Base-by-base conservation (phyloP, 2,888 invertebrate species). In the Rosalia funebris region DNA sequence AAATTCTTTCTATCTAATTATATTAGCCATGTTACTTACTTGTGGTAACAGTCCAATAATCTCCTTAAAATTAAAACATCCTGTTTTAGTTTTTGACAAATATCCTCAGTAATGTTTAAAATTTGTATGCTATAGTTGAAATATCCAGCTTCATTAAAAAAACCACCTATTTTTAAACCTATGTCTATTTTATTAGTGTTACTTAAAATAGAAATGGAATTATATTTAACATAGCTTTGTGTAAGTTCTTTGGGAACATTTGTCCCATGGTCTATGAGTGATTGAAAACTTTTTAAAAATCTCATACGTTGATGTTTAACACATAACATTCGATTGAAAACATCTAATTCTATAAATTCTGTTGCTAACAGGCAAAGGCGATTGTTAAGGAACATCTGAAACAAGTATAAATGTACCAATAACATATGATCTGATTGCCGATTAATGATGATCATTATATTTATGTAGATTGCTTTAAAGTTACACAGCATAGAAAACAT, bases 101-200 rank as follows among this genome's bases (percentile, higher is more conserved):
- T 80, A 65, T 86, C 83, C 62, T 90, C 87, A 71, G 92, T 91
- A 7, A 87, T 83, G 36, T 86, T 79, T 67, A 95, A 82, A 53
- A 95, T 88, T 41, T 86, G 83, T 75, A 91, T 89, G 63, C 92
- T 91, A 76, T 92, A 91, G 65, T 84, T 84, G 78, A 91, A 91
- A 92, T 94, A 95, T 0, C 95, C 95, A 0, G 93, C 92, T 77
- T 96, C 96, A 77, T 90, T 91, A 2, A 96, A 86, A 82, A 96
- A 96, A 62, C 87, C 87, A 59, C 92, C 92, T 11, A 81, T 64
- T 60, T 71, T 72, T 39, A 81, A 64, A 5, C 81, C 81, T n/a
- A 75, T 52, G 55, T 77, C 77, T 36, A 80, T 77, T 9, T 72
- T 58, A 32, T 65, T 69, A 17, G 66, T 64, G 19, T 68, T 68